phyloP scores from a whole-genome alignment of 2,888 invertebrate genomes.

The Apocheima hispidaria region DNA sequence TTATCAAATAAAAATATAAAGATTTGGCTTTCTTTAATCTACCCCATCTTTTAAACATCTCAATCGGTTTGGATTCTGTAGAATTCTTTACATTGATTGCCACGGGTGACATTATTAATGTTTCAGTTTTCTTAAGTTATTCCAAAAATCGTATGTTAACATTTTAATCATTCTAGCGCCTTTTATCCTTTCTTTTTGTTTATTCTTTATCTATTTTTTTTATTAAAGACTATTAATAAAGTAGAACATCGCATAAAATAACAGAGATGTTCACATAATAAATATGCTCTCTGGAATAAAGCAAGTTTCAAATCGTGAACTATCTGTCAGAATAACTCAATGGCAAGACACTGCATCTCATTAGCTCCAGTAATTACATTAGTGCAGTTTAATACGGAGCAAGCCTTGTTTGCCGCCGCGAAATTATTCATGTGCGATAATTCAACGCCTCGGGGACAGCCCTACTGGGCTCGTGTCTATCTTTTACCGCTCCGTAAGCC shows the following conservation, averaged over 20 bases:
- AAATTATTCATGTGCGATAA: conserved; percentile 70
- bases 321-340: conserved; percentile 29
- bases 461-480: conserved; percentile 79
- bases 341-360: conserved; percentile 52
- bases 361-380: conserved; percentile 64
- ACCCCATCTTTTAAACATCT: too few relatives aligned
- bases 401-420: conserved; percentile 63
- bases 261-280: neutral
- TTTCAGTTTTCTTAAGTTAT: too few relatives aligned
- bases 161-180: neutral
- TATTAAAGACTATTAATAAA: neutral
- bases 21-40: too few relatives aligned
- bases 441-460: conserved; percentile 68
- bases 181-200: neutral
- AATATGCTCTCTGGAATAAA: conserved; percentile 14
- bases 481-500: conserved; percentile 82
- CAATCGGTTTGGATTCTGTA: too few relatives aligned
- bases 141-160: too few relatives aligned
- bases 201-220: too few relatives aligned
- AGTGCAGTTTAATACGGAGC: conserved; percentile 65
- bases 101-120: too few relatives aligned
- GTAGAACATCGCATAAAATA: neutral
- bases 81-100: too few relatives aligned
- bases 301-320: conserved; percentile 15
- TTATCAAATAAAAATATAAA: too few relatives aligned